Conservation (phyloP, 2,888 invertebrate genomes). For the Amblyteles armatorius region DNA sequence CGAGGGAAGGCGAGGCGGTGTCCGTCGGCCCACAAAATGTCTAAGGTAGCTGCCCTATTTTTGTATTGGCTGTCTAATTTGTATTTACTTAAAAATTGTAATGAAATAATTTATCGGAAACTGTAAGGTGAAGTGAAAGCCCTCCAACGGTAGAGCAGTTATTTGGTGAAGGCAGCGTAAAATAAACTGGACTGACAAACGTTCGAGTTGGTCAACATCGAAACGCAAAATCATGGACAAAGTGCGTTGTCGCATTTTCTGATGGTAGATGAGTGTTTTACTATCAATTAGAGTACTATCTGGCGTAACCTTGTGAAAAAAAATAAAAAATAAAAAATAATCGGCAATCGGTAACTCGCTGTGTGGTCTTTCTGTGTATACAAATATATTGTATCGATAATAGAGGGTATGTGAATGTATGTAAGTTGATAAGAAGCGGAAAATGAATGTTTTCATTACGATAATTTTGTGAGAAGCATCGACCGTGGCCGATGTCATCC, state of each 20-base stretch:
- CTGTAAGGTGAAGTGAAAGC: background rate
- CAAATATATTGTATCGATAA: constrained; percentile 31
- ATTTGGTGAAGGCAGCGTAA: background rate
- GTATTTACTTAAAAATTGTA: background rate
- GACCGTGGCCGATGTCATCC: background rate
- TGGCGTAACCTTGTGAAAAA: background rate
- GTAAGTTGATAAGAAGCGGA: constrained; percentile 17
- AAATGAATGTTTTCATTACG: constrained; percentile 24
- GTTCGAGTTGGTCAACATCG: background rate
- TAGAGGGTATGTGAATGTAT: constrained; percentile 33
- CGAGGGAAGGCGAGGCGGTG: background rate
- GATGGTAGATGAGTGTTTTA: background rate
- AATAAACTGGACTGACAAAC: background rate
- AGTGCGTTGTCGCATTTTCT: background rate
- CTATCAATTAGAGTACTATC: background rate
- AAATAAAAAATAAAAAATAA: background rate
- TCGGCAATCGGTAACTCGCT: background rate
- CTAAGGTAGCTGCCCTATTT: constrained; percentile 7
- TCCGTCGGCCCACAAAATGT: background rate
- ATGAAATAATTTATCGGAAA: background rate
- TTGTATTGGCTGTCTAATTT: background rate
- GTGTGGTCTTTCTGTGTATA: constrained; percentile 30
- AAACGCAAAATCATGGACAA: background rate
- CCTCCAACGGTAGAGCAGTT: background rate
- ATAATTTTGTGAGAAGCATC: constrained; percentile 9